Evolutionary conservation across 2,797 vertebrate species (phyloP).

Genomic region (Centropyge bicolor): DNA sequence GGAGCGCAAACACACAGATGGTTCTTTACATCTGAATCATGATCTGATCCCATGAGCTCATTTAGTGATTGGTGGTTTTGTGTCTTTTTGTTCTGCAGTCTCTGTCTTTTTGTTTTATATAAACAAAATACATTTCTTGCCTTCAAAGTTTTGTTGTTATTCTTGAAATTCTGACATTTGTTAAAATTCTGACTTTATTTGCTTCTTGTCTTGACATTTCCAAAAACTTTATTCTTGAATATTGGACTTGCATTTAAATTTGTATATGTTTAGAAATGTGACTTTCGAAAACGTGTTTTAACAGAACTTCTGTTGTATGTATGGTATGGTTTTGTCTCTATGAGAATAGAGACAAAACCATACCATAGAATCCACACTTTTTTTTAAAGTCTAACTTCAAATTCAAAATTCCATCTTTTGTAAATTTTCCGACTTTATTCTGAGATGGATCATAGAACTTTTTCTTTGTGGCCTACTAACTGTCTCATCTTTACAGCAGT

Average conservation of each 20-base stretch:
- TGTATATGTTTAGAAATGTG: not conserved
- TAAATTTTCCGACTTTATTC: not conserved
- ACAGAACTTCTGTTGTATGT: too few relatives aligned
- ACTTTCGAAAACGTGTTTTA: too few relatives aligned
- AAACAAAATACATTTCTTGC: too few relatives aligned
- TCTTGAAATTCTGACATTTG: not conserved
- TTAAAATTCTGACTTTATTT: not conserved
- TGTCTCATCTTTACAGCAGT: not conserved
- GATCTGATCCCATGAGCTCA: fast-evolving
- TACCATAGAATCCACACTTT: not conserved
- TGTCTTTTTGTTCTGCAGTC: not conserved
- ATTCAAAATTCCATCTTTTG: not conserved
- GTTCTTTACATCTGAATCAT: not conserved
- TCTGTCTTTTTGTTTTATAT: not conserved
- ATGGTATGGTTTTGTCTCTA: too few relatives aligned
- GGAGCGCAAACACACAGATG: not conserved
- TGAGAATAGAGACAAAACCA: too few relatives aligned
- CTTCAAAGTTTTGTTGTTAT: not conserved
- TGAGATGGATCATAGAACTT: not conserved
- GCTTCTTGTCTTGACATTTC: too few relatives aligned
- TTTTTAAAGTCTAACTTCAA: not conserved
- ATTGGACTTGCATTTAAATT: not conserved
- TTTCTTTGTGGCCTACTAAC: not conserved
- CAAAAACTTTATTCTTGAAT: not conserved
- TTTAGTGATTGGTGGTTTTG: not conserved